Percentiles rank a stretch among this genome's conserved stretches.
phyloP scores from a whole-genome alignment of 2,888 invertebrate genomes.

The Hypomecis atomaria region DNA sequence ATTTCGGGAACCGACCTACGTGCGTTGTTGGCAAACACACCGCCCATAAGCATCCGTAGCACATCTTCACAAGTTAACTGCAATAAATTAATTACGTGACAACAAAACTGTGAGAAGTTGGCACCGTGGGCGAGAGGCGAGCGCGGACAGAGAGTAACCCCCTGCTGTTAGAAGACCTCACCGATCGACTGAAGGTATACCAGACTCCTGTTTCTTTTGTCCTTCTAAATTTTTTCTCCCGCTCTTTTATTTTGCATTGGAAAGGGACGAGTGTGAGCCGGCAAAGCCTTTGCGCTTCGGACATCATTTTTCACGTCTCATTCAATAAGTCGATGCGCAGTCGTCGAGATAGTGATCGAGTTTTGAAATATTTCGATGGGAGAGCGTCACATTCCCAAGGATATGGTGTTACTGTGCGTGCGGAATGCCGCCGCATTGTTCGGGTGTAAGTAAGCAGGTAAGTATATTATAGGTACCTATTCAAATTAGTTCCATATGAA shows the following conservation, averaged over 20 bases:
- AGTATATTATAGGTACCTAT: neutral
- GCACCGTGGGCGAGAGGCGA: constrained; percentile 67
- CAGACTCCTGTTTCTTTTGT: constrained; percentile 76
- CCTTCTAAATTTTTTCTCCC: constrained; percentile 65
- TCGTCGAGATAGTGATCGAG: constrained; percentile 81
- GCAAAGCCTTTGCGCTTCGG: constrained; percentile 74
- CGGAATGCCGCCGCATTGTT: constrained; percentile 66
- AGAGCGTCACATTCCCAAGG: constrained; percentile 80
- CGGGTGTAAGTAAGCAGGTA: constrained; percentile 9
- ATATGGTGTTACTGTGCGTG: constrained; percentile 84
- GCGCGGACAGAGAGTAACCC: constrained; percentile 58
- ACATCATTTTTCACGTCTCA: constrained; percentile 85
- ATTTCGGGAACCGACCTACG: constrained; percentile 78
- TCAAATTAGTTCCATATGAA: neutral
- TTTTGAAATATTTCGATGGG: constrained; percentile 82
- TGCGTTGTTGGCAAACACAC: constrained; percentile 73
- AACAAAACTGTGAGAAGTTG: constrained; percentile 74
- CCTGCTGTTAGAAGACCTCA: constrained; percentile 77
- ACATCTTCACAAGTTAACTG: constrained; percentile 65
- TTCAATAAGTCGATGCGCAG: constrained; percentile 83
- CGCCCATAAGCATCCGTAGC: constrained; percentile 67
- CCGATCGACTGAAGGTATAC: constrained; percentile 57
- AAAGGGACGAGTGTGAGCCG: constrained; percentile 67
- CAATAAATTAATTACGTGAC: constrained; percentile 83
- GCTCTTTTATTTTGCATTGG: constrained; percentile 48